Evolutionary conservation across 2,888 invertebrate genomes (phyloP).

Genomic region (Piscicola geometra): DNA sequence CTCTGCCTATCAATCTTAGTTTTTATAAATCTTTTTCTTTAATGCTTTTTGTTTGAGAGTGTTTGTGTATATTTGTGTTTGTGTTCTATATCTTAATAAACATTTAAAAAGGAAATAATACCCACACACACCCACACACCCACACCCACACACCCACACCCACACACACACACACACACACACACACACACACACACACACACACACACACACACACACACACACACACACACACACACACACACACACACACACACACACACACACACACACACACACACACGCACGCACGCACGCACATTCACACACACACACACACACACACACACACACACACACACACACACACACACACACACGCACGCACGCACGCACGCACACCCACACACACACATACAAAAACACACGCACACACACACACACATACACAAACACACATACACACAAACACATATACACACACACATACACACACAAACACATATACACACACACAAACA

Average conservation of each 20-base stretch:
- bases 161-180: too few species aligned
- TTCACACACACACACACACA: constrained; percentile 22
- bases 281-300: constrained; percentile 12
- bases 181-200: constrained; percentile 18
- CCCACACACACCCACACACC: too few species aligned
- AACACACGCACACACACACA: constrained; percentile 21
- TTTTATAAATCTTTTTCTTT: too few species aligned
- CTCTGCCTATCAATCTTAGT: too few species aligned
- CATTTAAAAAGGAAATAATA: too few species aligned
- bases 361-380: constrained; percentile 26
- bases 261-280: constrained; percentile 25
- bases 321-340: constrained; percentile 26
- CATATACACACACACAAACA: too few species aligned
- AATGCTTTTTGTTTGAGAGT: too few species aligned
- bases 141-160: too few species aligned
- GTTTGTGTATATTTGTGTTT: too few species aligned
- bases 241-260: constrained; percentile 25
- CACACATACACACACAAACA: too few species aligned
- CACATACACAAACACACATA: neutral
- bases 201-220: constrained; percentile 22
- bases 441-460: too few species aligned
- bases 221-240: constrained; percentile 17
- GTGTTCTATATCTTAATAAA: too few species aligned
- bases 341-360: constrained; percentile 25
- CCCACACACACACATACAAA: constrained; percentile 27